phyloP scores from a whole-genome alignment of 2,797 vertebrate species.

The Mustela erminea region DNA sequence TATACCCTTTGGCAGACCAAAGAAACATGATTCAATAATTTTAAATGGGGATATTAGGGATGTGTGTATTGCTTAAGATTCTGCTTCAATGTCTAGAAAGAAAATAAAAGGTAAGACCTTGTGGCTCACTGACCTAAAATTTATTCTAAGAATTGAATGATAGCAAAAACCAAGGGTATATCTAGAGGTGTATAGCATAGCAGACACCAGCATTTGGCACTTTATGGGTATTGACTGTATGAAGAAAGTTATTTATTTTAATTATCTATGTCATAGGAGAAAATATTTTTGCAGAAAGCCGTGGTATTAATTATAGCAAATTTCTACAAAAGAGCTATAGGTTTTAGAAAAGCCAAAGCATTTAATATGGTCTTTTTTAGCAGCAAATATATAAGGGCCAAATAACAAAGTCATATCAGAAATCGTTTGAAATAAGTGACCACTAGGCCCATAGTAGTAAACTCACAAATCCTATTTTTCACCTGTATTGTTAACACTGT shows the following conservation, averaged over 20 bases:
- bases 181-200: neutral
- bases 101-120: neutral
- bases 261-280: neutral
- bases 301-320: neutral
- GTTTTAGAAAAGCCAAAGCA: constrained; percentile 5
- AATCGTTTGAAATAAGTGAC: constrained; percentile 28
- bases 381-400: neutral
- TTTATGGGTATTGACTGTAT: neutral
- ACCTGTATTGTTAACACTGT: constrained; percentile 1
- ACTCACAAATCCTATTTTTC: constrained; percentile 20
- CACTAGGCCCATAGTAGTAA: neutral
- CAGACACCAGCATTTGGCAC: neutral
- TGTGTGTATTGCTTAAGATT: neutral
- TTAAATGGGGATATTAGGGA: neutral
- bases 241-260: neutral
- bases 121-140: neutral
- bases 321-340: neutral
- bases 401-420: neutral
- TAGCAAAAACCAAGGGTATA: neutral
- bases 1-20: neutral
- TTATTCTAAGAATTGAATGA: neutral
- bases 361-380: neutral
- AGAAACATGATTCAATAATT: neutral
- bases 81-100: neutral
- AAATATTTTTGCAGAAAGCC: neutral